A percentile compares a stretch with the other conserved stretches of the same genome.
Conservation (phyloP, 2,113 vertebrate genomes). For the Ariopsis seemanni region DNA sequence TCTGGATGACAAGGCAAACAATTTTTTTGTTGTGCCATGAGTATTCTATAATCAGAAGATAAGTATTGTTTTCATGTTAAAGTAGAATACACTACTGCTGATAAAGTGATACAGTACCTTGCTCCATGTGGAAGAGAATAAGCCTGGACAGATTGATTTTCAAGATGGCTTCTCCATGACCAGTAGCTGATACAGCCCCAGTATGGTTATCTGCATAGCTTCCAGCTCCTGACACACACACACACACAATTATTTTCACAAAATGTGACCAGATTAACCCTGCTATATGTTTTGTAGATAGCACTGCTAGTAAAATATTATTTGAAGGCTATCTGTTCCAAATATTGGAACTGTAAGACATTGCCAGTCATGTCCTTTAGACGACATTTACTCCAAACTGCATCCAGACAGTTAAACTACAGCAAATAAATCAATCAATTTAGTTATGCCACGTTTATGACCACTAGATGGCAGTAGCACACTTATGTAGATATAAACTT, state of each 20-base stretch:
- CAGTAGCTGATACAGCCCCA: constrained; percentile 89
- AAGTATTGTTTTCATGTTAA: background rate
- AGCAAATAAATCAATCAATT: background rate
- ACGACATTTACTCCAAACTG: background rate
- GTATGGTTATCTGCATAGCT: constrained; percentile 88
- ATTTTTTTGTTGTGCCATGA: background rate
- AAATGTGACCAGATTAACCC: background rate
- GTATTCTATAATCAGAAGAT: background rate
- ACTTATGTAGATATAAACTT: background rate
- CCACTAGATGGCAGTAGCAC: constrained; percentile 42
- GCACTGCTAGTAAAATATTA: background rate
- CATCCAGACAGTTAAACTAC: too few species aligned
- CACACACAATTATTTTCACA: background rate
- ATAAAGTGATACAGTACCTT: constrained; percentile 76
- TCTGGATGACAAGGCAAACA: too few species aligned
- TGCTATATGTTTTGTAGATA: background rate
- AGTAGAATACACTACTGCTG: background rate
- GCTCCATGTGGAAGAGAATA: constrained; percentile 86
- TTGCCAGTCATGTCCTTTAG: background rate
- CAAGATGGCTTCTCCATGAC: constrained; percentile 93
- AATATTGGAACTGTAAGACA: background rate
- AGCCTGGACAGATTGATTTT: constrained; percentile 87
- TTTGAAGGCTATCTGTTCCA: background rate
- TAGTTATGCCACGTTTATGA: background rate
- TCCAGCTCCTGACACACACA: constrained; percentile 78